Evolutionary conservation across 2,888 invertebrate genomes (phyloP), one percentile per base, ranked within the genome.

Genomic region (Eurytoma adleriae): DNA sequence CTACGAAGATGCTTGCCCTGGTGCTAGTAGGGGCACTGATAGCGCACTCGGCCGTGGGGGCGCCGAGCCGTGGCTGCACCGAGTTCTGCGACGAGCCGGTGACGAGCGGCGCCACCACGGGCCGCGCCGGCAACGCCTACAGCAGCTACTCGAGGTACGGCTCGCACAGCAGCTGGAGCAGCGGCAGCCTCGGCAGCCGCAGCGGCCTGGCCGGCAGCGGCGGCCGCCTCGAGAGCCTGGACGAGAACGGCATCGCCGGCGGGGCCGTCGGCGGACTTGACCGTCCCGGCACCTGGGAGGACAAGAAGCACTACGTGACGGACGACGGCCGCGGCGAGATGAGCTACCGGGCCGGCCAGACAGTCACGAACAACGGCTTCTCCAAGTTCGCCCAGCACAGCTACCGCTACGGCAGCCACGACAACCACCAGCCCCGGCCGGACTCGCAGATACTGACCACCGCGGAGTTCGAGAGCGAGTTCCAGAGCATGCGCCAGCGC

Each of bases 221-320:
- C 52, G 64, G 30, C 61, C 50, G 78, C 1, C 70, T 83, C 52
- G 83, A 83, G 20, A 76, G 75, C 68, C 64, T 84, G n/a, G 74
- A 79, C 40, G 80, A 83, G 48, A 80, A 75, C 54, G 67, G 69
- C 18, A 64, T 69, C 52, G 30, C 27, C n/a, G 54, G 10, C 13
- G 14, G 54, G 0, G 78, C 77, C 10, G 27, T 16, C 1, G 16
- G 20, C 7, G 68, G 67, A 1, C 83, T 84, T 48, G 61, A 83
- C 0, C 85, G 83, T 57, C 88, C 88, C n/a, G 89, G 88, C 18
- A 89, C 84, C 27, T 89, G 89, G 89, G 83, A 84, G 0, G 88
- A 88, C 54, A 85, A 84, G 40, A 88, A 89, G 72, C 84, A 86
- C 13, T 88, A 86, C 69, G 81, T 82, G n/a, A 85, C 87, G 2